Conservation (phyloP, 37 sponge, comb jelly and placozoan genomes). For the Amphimedon queenslandica region DNA sequence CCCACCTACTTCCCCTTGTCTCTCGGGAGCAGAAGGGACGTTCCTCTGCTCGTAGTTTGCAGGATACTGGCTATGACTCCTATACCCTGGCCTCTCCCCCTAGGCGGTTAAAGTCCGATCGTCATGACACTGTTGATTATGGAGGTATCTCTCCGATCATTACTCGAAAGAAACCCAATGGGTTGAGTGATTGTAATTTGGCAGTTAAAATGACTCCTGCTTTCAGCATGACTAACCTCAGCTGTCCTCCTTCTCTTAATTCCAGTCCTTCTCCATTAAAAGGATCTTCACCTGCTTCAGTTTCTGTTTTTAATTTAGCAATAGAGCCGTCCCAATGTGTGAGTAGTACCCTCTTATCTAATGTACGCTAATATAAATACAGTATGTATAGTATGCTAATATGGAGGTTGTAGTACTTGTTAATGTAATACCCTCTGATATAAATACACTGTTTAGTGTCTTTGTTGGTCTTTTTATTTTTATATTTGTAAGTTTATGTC, state of each 20-base stretch:
- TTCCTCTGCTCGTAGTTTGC: background rate
- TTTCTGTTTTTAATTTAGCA: background rate
- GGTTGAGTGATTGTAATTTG: no score
- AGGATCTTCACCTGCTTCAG: background rate
- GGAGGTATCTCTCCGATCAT: no score
- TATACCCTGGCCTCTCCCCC: background rate
- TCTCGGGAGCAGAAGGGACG: background rate
- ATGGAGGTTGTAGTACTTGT: no score
- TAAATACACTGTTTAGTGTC: no score
- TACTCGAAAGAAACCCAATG: background rate
- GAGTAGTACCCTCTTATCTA: no score
- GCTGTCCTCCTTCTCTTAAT: background rate
- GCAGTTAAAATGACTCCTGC: background rate
- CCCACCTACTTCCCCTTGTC: background rate
- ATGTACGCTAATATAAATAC: no score
- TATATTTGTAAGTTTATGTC: no score
- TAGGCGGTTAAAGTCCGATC: background rate
- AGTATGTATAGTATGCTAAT: no score
- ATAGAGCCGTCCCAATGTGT: background rate
- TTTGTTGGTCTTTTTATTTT: no score
- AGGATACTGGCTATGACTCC: conserved; percentile 1
- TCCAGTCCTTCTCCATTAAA: background rate
- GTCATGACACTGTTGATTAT: background rate
- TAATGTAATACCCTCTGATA: no score
- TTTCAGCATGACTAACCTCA: background rate